phyloP scores from a whole-genome alignment of 2,113 vertebrate genomes.

The Sander vitreus region DNA sequence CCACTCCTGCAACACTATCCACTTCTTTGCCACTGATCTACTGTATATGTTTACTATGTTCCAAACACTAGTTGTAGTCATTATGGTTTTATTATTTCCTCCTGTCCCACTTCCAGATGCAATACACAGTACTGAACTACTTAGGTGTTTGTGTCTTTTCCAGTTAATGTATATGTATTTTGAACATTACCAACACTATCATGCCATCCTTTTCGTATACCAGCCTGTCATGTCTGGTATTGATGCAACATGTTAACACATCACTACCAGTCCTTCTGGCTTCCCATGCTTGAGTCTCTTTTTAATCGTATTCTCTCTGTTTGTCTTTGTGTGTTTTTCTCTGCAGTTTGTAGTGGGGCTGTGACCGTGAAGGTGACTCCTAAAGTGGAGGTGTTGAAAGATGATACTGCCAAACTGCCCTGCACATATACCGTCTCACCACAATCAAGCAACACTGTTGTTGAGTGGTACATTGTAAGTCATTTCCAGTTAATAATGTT shows the following conservation, averaged over 20 bases:
- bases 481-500: not conserved
- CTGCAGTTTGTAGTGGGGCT: slow-evolving; percentile 74
- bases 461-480: slow-evolving; percentile 90
- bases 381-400: slow-evolving; percentile 82
- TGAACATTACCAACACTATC: not conserved
- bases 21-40: not conserved
- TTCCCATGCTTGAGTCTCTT: not conserved
- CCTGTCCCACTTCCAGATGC: too few species aligned
- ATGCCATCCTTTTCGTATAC: not conserved
- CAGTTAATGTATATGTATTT: not conserved
- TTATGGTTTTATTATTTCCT: slow-evolving; percentile 22
- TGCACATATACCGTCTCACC: slow-evolving; percentile 69
- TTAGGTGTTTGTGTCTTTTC: not conserved
- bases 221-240: not conserved
- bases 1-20: not conserved
- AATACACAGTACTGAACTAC: not conserved
- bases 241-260: not conserved
- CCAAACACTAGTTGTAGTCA: not conserved
- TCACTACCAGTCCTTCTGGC: not conserved
- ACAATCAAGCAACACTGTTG: slow-evolving; percentile 4
- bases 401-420: slow-evolving; percentile 74
- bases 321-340: slow-evolving; percentile 39
- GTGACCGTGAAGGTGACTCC: slow-evolving; percentile 73
- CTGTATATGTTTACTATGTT: not conserved
- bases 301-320: not conserved